Base-by-base conservation (phyloP, 2,797 vertebrate genomes). In the Molossus alvarezi region DNA sequence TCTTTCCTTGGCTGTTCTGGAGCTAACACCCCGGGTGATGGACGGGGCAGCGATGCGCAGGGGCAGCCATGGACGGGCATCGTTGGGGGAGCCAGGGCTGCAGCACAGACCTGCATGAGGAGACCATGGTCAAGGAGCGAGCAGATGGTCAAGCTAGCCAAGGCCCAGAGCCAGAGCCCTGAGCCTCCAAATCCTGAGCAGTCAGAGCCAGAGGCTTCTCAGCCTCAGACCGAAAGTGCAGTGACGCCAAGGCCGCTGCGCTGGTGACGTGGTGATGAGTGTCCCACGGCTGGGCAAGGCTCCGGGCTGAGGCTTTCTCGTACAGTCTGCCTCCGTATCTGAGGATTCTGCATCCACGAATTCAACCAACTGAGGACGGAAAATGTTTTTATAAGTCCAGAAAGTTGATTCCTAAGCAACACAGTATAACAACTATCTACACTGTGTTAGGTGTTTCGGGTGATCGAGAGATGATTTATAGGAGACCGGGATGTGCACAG, bases 371-470 rank as follows among this genome's bases (percentile, higher is more conserved):
- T 20, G 33, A 37, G 67, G 33, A 69, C 8, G 20, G n/a, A 69
- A 69, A 37, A 21, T 69, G 10, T 33, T 67, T 67, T 33, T 18
- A 14, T 14, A 69, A 37, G 10, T 37, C 37, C 21, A 3, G 69
- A 21, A 72, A 62, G 37, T 72, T 25, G 69, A 23, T 25, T 9
- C 37, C 69, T 45, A 13, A 72, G 25, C 69, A 45, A 45, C 69
- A 41, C 69, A 45, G 11, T 72, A 0, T 45, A 72, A 41, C 69
- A 41, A 13, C 37, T 72, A 45, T 25, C 45, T 21, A 23, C 69
- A 6, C 3, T 41, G 69, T 37, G 5, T 14, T 0, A 14, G 37
- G 21, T 13, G 69, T 45, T 20, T 3, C 9, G 0, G 8, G 21
- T 21, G 21, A 3, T 10, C 12, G 1, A 11, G 11, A 45, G 37